A percentile compares a stretch with the other conserved stretches of the same genome.
phyloP scores from a whole-genome alignment of 2,113 vertebrate genomes.

The Mesoclemmys tuberculata region DNA sequence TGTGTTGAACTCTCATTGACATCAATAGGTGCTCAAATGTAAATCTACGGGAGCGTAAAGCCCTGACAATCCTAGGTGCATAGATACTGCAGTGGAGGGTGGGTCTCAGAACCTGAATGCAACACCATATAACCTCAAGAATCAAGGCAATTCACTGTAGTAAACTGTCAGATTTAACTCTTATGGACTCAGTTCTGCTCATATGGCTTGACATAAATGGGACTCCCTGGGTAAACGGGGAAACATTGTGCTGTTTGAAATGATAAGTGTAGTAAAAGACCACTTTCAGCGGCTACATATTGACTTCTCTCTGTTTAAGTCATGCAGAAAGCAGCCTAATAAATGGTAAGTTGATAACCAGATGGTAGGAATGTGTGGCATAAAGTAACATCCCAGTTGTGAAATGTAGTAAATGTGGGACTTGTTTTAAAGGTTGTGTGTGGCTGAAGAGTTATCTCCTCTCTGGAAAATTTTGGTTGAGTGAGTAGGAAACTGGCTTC shows the following conservation, averaged over 20 bases:
- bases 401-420: background rate
- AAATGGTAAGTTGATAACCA: background rate
- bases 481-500: rapidly evolving
- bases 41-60: background rate
- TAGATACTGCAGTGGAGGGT: background rate
- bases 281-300: background rate
- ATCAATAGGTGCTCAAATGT: background rate
- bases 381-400: background rate
- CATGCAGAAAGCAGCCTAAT: too few species aligned
- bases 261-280: background rate
- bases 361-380: background rate
- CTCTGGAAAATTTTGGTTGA: background rate
- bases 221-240: background rate
- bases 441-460: background rate
- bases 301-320: background rate
- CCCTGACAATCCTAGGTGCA: background rate
- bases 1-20: background rate
- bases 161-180: background rate
- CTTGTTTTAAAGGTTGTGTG: background rate
- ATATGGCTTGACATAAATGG: background rate
- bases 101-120: background rate
- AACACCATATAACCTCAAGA: background rate
- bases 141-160: background rate
- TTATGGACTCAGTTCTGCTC: background rate
- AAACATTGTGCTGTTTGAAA: background rate